Evolutionary conservation across 2,113 vertebrate genomes (phyloP).

Genomic region (Calonectris borealis): DNA sequence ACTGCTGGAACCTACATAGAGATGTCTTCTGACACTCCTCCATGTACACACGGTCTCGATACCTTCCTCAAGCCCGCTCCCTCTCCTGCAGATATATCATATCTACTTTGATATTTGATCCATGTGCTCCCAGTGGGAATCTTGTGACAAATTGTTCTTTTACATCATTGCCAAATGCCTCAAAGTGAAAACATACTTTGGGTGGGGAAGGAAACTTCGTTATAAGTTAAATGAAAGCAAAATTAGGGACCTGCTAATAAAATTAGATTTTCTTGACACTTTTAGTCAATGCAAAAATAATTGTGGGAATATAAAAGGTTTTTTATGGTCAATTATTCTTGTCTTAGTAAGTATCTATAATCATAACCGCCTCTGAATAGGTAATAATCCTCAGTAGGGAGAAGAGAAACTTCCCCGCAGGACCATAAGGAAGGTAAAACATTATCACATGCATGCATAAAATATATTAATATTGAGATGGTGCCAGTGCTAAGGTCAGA

Average conservation of each 20-base stretch:
- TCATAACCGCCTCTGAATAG: constrained; percentile 73
- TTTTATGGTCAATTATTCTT: constrained; percentile 87
- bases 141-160: constrained; percentile 69
- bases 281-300: constrained; percentile 87
- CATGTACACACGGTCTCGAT: not conserved
- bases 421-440: constrained; percentile 75
- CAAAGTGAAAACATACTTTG: constrained; percentile 65
- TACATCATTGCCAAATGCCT: constrained; percentile 48
- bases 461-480: constrained; percentile 78
- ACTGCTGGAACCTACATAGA: not conserved
- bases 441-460: constrained; percentile 76
- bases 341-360: constrained; percentile 83
- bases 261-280: constrained; percentile 77
- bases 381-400: constrained; percentile 74
- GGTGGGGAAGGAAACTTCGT: not conserved
- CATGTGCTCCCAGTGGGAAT: constrained; percentile 38
- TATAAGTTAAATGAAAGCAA: constrained; percentile 69
- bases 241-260: constrained; percentile 76
- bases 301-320: constrained; percentile 82
- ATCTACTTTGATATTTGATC: constrained; percentile 68
- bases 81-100: not conserved
- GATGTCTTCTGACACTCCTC: not conserved
- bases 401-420: constrained; percentile 73
- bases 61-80: not conserved
- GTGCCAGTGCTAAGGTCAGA: constrained; percentile 74